These are phyloP conservation scores for Andrena fulva DNA, from an alignment of 2,888 invertebrate genomes.

Conservation along the genomic window DNA sequence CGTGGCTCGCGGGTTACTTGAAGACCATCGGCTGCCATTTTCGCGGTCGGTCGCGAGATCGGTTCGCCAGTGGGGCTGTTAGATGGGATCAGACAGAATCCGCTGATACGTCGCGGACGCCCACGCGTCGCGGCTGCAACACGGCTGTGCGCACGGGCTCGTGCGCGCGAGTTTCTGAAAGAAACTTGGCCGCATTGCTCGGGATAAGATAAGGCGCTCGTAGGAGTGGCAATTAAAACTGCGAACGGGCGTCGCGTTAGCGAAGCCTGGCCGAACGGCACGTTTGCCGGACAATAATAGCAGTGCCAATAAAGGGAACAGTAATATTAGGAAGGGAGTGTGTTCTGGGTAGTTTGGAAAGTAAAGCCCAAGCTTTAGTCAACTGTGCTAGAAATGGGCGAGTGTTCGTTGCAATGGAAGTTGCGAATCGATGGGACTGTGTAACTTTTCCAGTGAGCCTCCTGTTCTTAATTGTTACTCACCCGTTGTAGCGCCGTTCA, in stretches of 20 bases:
- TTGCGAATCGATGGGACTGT: no score
- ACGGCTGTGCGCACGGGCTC: constrained; percentile 19
- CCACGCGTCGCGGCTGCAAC: not conserved
- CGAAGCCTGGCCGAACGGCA: not conserved
- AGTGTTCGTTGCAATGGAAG: no score
- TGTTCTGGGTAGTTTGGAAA: not conserved
- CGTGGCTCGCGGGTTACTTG: not conserved
- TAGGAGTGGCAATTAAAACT: constrained; percentile 62
- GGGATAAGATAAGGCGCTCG: constrained; percentile 69
- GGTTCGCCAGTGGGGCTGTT: no score
- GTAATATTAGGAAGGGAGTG: constrained; percentile 2
- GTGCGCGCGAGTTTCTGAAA: constrained; percentile 40
- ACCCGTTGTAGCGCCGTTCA: not conserved
- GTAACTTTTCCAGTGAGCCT: no score
- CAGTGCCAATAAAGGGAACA: constrained; percentile 16
- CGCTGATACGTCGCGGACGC: constrained; percentile 4
- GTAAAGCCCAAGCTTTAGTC: not conserved
- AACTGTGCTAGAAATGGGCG: no score
- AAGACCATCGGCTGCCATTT: constrained; percentile 9
- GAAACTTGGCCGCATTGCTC: constrained; percentile 51
- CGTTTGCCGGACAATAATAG: not conserved
- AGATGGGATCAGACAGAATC: constrained; percentile 18
- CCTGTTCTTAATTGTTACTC: no score
- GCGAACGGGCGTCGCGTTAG: constrained; percentile 8
- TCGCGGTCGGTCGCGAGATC: not conserved